These are phyloP conservation scores for Pygmarrhopalites habei DNA, from an alignment of 1,140 invertebrate genomes.

Conservation along the genomic window DNA sequence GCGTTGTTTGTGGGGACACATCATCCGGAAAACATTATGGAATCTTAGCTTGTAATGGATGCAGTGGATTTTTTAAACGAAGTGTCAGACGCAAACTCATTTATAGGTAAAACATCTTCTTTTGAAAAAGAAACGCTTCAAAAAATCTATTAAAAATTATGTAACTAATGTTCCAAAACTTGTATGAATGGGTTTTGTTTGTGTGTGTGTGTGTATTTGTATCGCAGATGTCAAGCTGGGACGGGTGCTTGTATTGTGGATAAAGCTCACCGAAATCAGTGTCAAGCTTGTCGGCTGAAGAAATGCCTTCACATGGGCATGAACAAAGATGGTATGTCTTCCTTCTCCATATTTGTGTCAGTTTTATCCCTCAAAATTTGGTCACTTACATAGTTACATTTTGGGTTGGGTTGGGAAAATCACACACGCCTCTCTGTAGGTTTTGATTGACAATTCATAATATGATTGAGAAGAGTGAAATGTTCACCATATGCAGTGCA, in stretches of 20 bases:
- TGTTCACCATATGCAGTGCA: too few species aligned
- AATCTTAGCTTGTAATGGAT: slow-evolving; percentile 97
- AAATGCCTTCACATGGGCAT: slow-evolving; percentile 98
- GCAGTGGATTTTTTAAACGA: slow-evolving; percentile 97
- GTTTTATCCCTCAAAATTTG: not conserved
- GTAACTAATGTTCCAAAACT: not conserved
- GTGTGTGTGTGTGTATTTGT: too few species aligned
- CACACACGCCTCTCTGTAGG: too few species aligned
- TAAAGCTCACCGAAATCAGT: slow-evolving; percentile 97
- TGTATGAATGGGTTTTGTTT: not conserved
- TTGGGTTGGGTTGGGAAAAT: not conserved
- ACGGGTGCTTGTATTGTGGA: slow-evolving; percentile 93
- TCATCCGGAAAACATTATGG: slow-evolving; percentile 97
- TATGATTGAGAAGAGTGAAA: too few species aligned
- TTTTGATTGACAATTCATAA: too few species aligned
- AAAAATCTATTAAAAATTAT: not conserved
- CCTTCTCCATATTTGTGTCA: not conserved
- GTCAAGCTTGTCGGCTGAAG: slow-evolving; percentile 93
- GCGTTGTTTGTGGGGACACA: slow-evolving; percentile 93
- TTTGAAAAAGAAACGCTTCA: not conserved
- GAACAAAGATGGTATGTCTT: slow-evolving; percentile 97
- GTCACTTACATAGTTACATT: not conserved
- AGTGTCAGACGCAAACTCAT: slow-evolving; percentile 93
- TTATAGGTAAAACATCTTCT: slow-evolving; percentile 74
- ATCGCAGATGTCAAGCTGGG: slow-evolving; percentile 88